Evolutionary conservation across 2,797 vertebrate genomes (phyloP).

Genomic region (Huso huso): DNA sequence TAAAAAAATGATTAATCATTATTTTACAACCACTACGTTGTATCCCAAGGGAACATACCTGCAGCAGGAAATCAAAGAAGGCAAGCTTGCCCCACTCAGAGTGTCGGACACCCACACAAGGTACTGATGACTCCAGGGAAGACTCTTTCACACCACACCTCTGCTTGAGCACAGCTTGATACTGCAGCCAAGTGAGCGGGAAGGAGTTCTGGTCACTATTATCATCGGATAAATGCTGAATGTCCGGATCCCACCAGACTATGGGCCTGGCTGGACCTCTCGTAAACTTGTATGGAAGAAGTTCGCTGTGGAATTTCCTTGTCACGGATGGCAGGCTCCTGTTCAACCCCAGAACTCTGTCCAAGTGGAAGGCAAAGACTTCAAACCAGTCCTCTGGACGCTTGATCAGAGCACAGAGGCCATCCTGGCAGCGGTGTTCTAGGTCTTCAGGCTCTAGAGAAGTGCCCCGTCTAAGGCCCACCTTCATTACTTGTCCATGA

Average conservation of each 20-base stretch:
- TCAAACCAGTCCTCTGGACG: constrained; percentile 75
- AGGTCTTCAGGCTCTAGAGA: constrained; percentile 16
- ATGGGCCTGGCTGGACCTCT: constrained; percentile 55
- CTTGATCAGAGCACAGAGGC: constrained; percentile 76
- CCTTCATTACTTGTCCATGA: constrained; percentile 79
- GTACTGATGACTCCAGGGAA: constrained; percentile 19
- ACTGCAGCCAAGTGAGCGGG: constrained; percentile 73
- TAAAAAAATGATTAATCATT: too few species aligned
- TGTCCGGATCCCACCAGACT: constrained; percentile 83
- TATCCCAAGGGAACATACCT: constrained; percentile 56
- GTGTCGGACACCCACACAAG: constrained; percentile 63
- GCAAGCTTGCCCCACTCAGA: constrained; percentile 81
- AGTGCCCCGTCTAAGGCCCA: constrained; percentile 42
- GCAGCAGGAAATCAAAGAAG: constrained; percentile 86
- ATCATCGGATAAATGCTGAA: constrained; percentile 71
- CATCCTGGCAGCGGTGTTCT: constrained; percentile 50
- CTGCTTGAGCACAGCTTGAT: constrained; percentile 68
- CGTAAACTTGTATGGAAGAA: constrained; percentile 81
- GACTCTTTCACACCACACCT: constrained; percentile 44
- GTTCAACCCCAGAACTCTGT: constrained; percentile 78
- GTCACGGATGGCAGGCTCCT: constrained; percentile 71
- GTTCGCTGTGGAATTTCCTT: constrained; percentile 63
- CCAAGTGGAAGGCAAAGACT: constrained; percentile 85
- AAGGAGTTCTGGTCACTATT: constrained; percentile 90
- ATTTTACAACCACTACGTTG: too few species aligned